Base-by-base conservation (phyloP, 2,888 invertebrate species). In the Oligia latruncula region DNA sequence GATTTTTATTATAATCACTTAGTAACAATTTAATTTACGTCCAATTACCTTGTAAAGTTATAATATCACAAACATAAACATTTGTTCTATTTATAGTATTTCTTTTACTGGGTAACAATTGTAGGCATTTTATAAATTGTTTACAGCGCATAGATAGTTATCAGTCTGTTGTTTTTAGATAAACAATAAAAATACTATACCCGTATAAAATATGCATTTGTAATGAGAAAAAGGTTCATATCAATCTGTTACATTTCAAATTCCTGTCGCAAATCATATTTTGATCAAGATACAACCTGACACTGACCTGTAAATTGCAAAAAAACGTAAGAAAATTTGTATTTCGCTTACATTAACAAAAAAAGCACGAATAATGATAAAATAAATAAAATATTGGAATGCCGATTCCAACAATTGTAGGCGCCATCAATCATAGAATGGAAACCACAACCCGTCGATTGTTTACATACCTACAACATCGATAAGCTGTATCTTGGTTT, bases 401-500 rank as follows among this genome's bases (percentile, higher is more conserved):
- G 20, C n/a, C 29, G 52, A n/a, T 85, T 58, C 71, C 60, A 76
- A 71, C 74, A 64, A 67, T 79, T 55, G 49, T 73, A 60, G n/a
- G 60, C 43, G 40, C 52, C 66, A n/a, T n/a, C n/a, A 73, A 77
- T 65, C 77, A 64, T 70, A 72, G 74, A 79, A 46, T 64, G 52
- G 67, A 72, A 82, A 87, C 88, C 83, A 71, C 88, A 84, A 65
- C 75, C 71, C 40, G 29, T 17, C 46, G 80, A 81, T 79, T 86
- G 83, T 88, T 87, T 81, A 81, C 80, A 73, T 72, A 84, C 60
- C 58, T 67, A 81, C 49, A 76, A 74, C 49, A 52, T 71, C 62
- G 87, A 88, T 89, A 89, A 81, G 67, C 71, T 81, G 75, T 93
- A 93, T 93, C 93, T 91, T 90, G 90, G 92, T 92, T 94, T 93